Conservation (phyloP, 2,888 invertebrate species). For the Meta bourneti region DNA sequence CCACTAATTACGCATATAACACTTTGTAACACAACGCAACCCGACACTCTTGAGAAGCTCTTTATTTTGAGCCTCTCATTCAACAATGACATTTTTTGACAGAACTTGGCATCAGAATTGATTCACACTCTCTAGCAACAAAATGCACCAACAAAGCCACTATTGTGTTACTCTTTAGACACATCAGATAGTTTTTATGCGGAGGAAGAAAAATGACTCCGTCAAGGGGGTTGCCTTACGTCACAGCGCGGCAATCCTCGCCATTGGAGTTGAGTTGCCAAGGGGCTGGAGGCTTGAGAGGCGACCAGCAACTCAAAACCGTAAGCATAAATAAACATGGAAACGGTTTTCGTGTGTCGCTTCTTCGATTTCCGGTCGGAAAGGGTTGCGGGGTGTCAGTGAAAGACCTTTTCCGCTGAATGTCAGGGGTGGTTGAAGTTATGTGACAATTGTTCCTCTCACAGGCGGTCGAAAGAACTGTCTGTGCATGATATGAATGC, state of each 20-base stretch:
- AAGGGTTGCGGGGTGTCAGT: background rate
- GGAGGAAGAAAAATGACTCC: too few relatives aligned
- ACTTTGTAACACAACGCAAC: background rate
- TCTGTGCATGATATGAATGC: too few relatives aligned
- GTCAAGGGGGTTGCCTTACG: too few relatives aligned
- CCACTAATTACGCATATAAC: background rate
- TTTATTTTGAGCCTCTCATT: background rate
- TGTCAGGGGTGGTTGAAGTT: background rate
- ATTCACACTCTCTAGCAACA: background rate
- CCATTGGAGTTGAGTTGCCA: background rate
- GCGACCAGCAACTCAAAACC: background rate
- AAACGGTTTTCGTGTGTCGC: background rate
- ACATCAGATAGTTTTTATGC: background rate
- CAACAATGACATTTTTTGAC: background rate
- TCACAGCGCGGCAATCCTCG: too few relatives aligned
- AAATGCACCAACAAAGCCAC: background rate
- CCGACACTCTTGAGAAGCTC: background rate
- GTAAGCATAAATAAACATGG: background rate
- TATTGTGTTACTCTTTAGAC: background rate
- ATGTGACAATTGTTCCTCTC: background rate
- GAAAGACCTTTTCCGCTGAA: background rate
- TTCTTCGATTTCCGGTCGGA: background rate
- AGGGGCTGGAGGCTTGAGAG: background rate
- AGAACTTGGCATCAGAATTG: background rate
- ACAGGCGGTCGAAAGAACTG: too few relatives aligned